Evolutionary conservation across 2,888 invertebrate species (phyloP), one percentile per base, ranked within the genome.

Genomic region (Tethea ocularis): DNA sequence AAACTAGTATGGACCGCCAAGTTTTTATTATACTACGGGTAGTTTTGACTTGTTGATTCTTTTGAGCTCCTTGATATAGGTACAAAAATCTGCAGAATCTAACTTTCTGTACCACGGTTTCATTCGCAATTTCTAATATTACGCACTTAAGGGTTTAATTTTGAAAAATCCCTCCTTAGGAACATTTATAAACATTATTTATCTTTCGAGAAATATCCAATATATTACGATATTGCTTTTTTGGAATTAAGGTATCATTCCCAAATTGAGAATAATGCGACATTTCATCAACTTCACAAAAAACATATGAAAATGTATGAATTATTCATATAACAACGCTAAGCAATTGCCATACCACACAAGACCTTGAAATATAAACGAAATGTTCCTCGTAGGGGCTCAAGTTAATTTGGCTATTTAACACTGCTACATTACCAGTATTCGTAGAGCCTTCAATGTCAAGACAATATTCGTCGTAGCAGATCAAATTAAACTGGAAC

Each of bases 241-340:
- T 64, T 64, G 64, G 75, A 75, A 84, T 83, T 81, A 85, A 79
- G 78, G 78, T 84, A 82, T 84, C 77, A 78, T 68, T 71, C 68
- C 75, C 75, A 88, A 88, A 88, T 88, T 87, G 83, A 81, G 83
- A 88, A 87, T 88, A 86, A 88, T 88, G 86, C 80, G 84, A 83
- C 83, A 82, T 64, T 66, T 78, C 79, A 83, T 84, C 82, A 84
- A 76, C 74, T 64, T 67, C 3, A 46, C 20, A 17, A 20, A 46
- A 46, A 46, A 71, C 76, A 79, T 74, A 46, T 46, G 46, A 46
- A 76, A 83, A 77, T 77, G 73, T 81, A 84, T 88, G 85, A 88
- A 88, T 88, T 71, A 88, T 88, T 88, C 86, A 88, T 80, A 67
- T 59, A 60, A 65, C 67, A 65, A 52, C 59, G 60, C 58, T 59